phyloP scores from a whole-genome alignment of 2,888 invertebrate genomes.

The Plutella xylostella region DNA sequence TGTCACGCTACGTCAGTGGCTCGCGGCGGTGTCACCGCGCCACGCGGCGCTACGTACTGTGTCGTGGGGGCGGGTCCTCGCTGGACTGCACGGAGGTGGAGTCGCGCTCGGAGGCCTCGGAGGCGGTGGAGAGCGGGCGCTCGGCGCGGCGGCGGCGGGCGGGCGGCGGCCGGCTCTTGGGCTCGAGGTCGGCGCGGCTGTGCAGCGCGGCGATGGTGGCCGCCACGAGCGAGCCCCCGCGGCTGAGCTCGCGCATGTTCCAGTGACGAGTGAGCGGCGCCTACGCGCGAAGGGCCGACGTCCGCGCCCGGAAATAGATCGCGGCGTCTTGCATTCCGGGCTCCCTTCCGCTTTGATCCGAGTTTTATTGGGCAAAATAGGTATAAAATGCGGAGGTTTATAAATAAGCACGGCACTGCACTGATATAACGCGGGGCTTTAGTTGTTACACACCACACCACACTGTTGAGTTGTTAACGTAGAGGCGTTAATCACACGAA shows the following conservation, averaged over 20 bases:
- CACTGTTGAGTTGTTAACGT: too few relatives aligned
- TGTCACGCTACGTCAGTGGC: constrained; percentile 56
- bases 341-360: constrained; percentile 49
- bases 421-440: too few relatives aligned
- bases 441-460: too few relatives aligned
- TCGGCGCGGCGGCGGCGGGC: constrained; percentile 37
- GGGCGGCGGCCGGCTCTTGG: constrained; percentile 25
- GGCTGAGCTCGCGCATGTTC: constrained; percentile 68
- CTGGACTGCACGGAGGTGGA: constrained; percentile 64
- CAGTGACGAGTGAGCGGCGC: constrained; percentile 59
- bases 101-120: constrained; percentile 59
- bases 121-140: constrained; percentile 59
- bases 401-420: not conserved
- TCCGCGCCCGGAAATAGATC: constrained; percentile 65
- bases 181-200: constrained; percentile 50
- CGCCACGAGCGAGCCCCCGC: constrained; percentile 71
- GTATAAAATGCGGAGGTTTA: constrained; percentile 19
- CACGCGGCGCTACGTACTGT: constrained; percentile 57
- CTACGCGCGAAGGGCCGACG: constrained; percentile 56
- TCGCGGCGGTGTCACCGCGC: too few relatives aligned
- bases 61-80: constrained; percentile 60
- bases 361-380: constrained; percentile 34
- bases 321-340: constrained; percentile 52
- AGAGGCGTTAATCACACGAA: too few relatives aligned
- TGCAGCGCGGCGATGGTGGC: constrained; percentile 64